Evolutionary conservation across 2,113 vertebrate species (phyloP).

Genomic region (Corythornis vintsioides): DNA sequence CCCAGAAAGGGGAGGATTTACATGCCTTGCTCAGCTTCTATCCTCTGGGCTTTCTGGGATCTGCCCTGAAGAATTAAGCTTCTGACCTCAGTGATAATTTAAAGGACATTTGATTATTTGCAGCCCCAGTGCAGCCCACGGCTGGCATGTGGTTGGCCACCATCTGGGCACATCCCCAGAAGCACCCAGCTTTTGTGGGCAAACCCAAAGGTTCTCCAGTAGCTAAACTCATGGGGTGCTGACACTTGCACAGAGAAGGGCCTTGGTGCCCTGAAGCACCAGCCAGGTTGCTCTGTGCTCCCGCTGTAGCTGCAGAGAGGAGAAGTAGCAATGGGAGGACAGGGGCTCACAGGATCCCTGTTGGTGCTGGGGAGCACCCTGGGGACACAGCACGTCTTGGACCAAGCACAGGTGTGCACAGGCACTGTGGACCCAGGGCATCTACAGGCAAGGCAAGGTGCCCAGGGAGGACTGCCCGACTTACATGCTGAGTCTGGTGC

Average conservation of each 20-base stretch:
- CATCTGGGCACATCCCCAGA: background rate
- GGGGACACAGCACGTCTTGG: rapidly evolving
- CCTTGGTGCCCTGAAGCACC: background rate
- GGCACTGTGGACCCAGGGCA: too few species aligned
- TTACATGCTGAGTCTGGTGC: background rate
- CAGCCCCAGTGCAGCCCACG: rapidly evolving
- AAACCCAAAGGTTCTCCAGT: background rate
- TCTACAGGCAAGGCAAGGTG: background rate
- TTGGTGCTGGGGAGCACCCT: background rate
- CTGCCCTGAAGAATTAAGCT: background rate
- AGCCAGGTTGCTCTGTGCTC: background rate
- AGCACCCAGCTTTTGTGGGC: background rate
- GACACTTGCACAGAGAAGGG: background rate
- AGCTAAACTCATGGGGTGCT: background rate
- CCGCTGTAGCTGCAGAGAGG: background rate
- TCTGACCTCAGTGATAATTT: background rate
- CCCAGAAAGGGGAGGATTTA: rapidly evolving
- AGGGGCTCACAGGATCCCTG: rapidly evolving
- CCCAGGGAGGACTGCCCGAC: too few species aligned
- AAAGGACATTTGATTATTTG: background rate
- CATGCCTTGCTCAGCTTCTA: background rate
- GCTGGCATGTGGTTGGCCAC: background rate
- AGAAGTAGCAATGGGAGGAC: rapidly evolving
- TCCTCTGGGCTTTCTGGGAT: rapidly evolving
- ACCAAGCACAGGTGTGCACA: background rate